Evolutionary conservation across 2,797 vertebrate species (phyloP), one percentile per base, ranked within the genome.

Genomic region (Megaceryle alcyon): DNA sequence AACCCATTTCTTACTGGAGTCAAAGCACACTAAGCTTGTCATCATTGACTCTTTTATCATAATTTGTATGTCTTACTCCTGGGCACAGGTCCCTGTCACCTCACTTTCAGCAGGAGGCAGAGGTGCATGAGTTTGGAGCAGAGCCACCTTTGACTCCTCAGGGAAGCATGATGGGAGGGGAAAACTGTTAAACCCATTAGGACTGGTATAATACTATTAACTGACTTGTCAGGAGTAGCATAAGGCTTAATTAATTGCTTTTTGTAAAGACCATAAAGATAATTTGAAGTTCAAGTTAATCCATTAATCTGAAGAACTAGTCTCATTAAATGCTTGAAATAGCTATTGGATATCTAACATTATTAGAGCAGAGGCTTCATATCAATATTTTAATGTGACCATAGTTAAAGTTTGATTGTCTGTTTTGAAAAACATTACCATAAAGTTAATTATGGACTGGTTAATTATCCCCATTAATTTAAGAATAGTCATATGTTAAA

Each of bases 321-420:
- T 41, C 28, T 86, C 88, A 94, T 90, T 89, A 82, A 94, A 86
- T 75, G 23, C 53, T 93, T 89, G 54, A 91, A 91, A 88, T 81
- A 71, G 37, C 29, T 64, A 25, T 70, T 92, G 71, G 57, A 75
- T 83, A 80, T 23, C 29, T 81, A 57, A 64, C 2, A 5, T 78
- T 85, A 71, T 83, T 59, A 87, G 17, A 93, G 57, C 3, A 15
- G 33, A 44, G 41, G 19, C 13, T 68, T 92, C 59, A 31, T 57
- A 91, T 89, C 88, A 83, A 54, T 75, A 89, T 78, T 87, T 63
- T 83, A 81, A 61, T 85, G 29, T 2, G 12, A 82, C 4, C 5
- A 20, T 12, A 77, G 39, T 75, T 35, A 43, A 72, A 5, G 20
- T 81, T 95, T 54, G 28, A 73, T 70, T 84, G 37, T 73, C 23